A percentile compares a stretch with the other conserved stretches of the same genome.
These are phyloP conservation scores for Drosophila murphyi DNA, from an alignment of 1,140 invertebrate genomes.

Conservation along the genomic window DNA sequence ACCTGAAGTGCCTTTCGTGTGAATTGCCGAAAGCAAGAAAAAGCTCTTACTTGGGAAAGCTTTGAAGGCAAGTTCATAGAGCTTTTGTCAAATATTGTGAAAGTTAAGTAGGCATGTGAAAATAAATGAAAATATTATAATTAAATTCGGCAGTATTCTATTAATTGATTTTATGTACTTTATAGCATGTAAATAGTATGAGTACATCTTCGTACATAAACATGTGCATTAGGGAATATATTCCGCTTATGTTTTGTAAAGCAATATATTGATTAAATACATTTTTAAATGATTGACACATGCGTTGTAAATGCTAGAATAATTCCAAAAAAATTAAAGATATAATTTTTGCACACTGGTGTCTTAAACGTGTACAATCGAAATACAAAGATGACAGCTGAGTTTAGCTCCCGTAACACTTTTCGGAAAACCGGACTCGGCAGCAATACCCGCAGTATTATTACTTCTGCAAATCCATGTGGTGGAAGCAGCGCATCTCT, in stretches of 20 bases:
- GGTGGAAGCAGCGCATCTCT: conserved; percentile 74
- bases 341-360: neutral
- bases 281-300: neutral
- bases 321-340: neutral
- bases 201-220: neutral
- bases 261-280: conserved; percentile 3
- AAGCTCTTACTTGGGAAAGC: conserved; percentile 16
- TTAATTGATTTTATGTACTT: neutral
- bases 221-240: too few relatives aligned
- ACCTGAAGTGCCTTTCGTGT: neutral
- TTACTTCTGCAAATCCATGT: conserved; percentile 72
- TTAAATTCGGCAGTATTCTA: conserved; percentile 11
- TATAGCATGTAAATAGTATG: neutral
- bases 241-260: neutral
- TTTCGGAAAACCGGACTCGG: conserved; percentile 65
- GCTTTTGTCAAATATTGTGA: conserved; percentile 24
- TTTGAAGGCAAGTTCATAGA: conserved; percentile 18
- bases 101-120: conserved; percentile 25
- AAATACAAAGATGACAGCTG: conserved; percentile 57
- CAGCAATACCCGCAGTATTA: conserved; percentile 64
- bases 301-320: neutral
- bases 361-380: neutral
- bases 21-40: neutral
- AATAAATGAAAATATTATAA: conserved; percentile 17
- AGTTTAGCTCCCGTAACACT: conserved; percentile 68